Base-by-base conservation (phyloP, 2,888 invertebrate genomes). In the Altica lythri region DNA sequence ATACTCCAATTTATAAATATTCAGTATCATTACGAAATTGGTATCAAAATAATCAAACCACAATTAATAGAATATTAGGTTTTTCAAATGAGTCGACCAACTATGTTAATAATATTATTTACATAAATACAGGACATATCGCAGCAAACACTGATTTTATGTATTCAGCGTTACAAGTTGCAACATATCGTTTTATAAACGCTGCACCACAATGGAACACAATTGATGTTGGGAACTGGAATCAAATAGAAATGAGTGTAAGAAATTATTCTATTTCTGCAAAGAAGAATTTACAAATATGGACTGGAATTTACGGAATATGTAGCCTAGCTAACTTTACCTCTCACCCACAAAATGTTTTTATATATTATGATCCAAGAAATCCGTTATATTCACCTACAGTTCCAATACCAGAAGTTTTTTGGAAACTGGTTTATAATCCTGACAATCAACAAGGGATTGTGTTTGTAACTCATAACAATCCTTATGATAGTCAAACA, bases 391-490 rank as follows among this genome's bases (percentile, higher is more conserved):
- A 68, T 16, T 60, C 55, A 6, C 53, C 60, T 1, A 42, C 64
- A 6, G 14, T 82, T 46, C 82, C 83, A 0, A 80, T 83, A 5
- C 84, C 84, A 1, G 77, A 75, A 61, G 51, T 82, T n/a, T 81
- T 77, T 57, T 85, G 82, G 79, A 84, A 83, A 65, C 80, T 85
- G 2, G 78, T 81, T 0, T 81, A 83, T 64, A 82, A 85, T 53
- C 74, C 79, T 1, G 64, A 64, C 0, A 75, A 71, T 1, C 74
- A 77, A 6, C 68, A 77, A 2, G 85, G 83, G 0, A 78, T 83
- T 0, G 86, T 81, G 1, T 81, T 85, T 63, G 67, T 86, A 4
- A 80, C 83, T 35, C 78, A 84, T 52, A 86, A 86, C 74, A 85
- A 86, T 68, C 86, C 86, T 0, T 71, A 75, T 53, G 50, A 69